These are phyloP conservation scores for Microplitis manilae DNA, from an alignment of 2,888 invertebrate species.

Conservation along the genomic window DNA sequence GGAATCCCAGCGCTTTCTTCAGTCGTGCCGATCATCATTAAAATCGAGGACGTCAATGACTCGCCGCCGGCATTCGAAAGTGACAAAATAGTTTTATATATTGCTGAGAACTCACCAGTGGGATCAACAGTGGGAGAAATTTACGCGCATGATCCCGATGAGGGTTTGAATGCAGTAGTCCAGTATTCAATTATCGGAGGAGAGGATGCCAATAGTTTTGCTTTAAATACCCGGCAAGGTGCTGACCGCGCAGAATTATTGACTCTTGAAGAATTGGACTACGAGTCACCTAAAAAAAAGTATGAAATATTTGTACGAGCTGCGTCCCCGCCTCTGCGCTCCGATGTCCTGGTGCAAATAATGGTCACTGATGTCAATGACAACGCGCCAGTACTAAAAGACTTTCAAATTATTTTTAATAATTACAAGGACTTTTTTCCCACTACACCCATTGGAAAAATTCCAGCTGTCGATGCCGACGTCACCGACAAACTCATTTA, in stretches of 20 bases:
- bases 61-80: conserved; percentile 92
- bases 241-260: conserved; percentile 89
- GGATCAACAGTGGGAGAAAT: conserved; percentile 95
- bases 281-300: conserved; percentile 93
- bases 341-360: conserved; percentile 90
- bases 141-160: conserved; percentile 92
- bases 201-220: conserved; percentile 90
- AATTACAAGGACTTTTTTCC: conserved; percentile 96
- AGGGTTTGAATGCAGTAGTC: conserved; percentile 91
- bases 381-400: conserved; percentile 91
- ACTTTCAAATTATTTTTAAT: conserved; percentile 95
- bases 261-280: conserved; percentile 93
- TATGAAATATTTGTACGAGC: conserved; percentile 92
- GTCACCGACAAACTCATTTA: conserved; percentile 90
- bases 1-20: conserved; percentile 86
- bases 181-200: conserved; percentile 96
- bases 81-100: conserved; percentile 89
- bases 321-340: conserved; percentile 90
- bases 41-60: conserved; percentile 91
- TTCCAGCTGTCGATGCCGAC: conserved; percentile 96
- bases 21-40: conserved; percentile 81
- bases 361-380: conserved; percentile 95
- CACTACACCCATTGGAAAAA: conserved; percentile 89
- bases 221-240: conserved; percentile 85
- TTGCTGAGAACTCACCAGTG: conserved; percentile 96